phyloP scores from a whole-genome alignment of 2,888 invertebrate genomes.

The Thera britannica region DNA sequence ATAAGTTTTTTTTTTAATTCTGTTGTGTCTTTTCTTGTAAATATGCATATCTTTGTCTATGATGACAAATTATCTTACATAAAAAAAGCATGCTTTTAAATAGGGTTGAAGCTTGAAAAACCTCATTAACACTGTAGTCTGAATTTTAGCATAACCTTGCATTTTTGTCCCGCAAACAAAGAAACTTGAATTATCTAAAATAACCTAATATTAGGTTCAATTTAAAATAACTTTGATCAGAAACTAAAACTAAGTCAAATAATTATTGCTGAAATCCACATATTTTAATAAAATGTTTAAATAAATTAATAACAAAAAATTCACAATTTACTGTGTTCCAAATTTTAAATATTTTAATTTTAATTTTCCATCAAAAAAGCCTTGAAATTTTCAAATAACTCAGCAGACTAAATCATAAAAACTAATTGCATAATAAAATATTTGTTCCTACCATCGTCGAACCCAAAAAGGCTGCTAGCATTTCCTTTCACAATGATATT shows the following conservation, averaged over 20 bases:
- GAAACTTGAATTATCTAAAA: no score
- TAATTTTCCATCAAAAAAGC: background rate
- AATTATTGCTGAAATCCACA: no score
- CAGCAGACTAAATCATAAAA: conserved; percentile 18
- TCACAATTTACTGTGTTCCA: background rate
- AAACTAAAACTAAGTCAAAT: no score
- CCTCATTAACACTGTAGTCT: background rate
- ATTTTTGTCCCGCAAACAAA: no score
- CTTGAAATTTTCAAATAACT: background rate
- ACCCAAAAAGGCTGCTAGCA: conserved; percentile 72
- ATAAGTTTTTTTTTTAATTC: no score
- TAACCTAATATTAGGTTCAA: no score
- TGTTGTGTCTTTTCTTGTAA: no score
- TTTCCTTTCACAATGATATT: conserved; percentile 82
- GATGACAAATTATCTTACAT: background rate
- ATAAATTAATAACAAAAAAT: background rate
- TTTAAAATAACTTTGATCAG: no score
- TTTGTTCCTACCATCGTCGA: conserved; percentile 69
- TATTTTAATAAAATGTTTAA: no score
- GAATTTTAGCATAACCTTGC: background rate
- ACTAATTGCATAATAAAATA: conserved; percentile 15
- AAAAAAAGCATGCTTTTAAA: background rate
- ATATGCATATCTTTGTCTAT: no score
- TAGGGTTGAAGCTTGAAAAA: background rate
- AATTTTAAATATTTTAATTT: background rate